A percentile compares a stretch with the other conserved stretches of the same genome.
Conservation (phyloP, 2,113 vertebrate species). For the Peromyscus californicus region DNA sequence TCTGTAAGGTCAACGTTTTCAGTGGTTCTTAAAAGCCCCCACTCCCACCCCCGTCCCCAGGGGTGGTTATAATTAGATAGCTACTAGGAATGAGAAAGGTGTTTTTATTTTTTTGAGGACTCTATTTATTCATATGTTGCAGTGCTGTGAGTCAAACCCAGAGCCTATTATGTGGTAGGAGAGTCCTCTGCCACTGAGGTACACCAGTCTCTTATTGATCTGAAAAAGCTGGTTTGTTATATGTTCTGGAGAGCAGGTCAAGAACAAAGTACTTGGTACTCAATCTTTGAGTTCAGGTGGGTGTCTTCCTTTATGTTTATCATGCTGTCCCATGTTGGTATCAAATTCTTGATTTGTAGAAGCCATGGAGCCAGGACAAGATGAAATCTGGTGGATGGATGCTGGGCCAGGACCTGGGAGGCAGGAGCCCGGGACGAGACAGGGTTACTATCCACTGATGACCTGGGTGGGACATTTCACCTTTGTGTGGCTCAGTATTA, state of each 20-base stretch:
- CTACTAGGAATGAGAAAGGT: conserved; percentile 6
- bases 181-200: not conserved
- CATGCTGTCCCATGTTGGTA: not conserved
- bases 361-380: not conserved
- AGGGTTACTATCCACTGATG: not conserved
- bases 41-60: too few species aligned
- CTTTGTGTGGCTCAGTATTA: conserved; percentile 44
- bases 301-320: not conserved
- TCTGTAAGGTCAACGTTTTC: not conserved
- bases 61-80: not conserved
- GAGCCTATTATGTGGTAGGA: not conserved
- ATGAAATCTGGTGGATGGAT: not conserved
- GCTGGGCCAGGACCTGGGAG: not conserved
- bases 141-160: not conserved
- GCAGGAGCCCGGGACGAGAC: not conserved
- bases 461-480: not conserved
- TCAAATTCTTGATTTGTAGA: not conserved
- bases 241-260: not conserved
- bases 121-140: not conserved
- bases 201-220: not conserved
- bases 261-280: not conserved
- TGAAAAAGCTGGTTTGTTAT: not conserved
- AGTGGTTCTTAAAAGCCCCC: not conserved
- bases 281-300: not conserved
- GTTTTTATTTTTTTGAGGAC: not conserved